Percentiles rank a stretch among this genome's conserved stretches.
These are phyloP conservation scores for Epinephelus awoara DNA, from an alignment of 2,797 vertebrate species.

Conservation along the genomic window DNA sequence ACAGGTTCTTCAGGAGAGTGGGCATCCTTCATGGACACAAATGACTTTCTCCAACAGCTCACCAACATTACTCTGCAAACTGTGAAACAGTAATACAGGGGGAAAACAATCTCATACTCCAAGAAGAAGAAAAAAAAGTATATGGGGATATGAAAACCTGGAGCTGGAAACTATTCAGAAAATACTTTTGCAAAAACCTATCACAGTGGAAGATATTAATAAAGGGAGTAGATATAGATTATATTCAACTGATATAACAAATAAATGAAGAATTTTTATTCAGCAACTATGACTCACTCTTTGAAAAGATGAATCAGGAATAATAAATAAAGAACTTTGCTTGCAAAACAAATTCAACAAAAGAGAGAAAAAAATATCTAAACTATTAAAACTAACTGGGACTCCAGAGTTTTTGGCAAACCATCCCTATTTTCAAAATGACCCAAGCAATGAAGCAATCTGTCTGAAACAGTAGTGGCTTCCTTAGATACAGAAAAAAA, in stretches of 20 bases:
- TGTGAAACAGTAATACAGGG: neutral
- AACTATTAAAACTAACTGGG: neutral
- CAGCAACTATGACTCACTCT: neutral
- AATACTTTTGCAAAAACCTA: neutral
- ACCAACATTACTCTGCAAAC: neutral
- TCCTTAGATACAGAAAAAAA: neutral
- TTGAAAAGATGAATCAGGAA: neutral
- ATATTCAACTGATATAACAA: neutral
- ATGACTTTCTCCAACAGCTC: conserved; percentile 12
- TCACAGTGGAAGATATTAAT: neutral
- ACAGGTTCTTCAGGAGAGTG: conserved; percentile 18
- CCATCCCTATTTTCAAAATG: neutral
- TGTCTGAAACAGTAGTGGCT: neutral
- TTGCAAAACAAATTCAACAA: conserved; percentile 2
- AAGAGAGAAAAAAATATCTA: neutral
- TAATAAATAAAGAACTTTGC: neutral
- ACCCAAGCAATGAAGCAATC: neutral
- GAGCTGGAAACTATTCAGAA: neutral
- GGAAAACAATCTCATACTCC: neutral
- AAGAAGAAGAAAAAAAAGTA: neutral
- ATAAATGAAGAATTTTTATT: neutral
- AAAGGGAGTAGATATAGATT: neutral
- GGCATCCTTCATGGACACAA: conserved; percentile 24
- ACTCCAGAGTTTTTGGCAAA: neutral
- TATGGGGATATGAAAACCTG: neutral